Evolutionary conservation across 2,888 invertebrate species (phyloP).

Genomic region (Sinotaia quadrata): DNA sequence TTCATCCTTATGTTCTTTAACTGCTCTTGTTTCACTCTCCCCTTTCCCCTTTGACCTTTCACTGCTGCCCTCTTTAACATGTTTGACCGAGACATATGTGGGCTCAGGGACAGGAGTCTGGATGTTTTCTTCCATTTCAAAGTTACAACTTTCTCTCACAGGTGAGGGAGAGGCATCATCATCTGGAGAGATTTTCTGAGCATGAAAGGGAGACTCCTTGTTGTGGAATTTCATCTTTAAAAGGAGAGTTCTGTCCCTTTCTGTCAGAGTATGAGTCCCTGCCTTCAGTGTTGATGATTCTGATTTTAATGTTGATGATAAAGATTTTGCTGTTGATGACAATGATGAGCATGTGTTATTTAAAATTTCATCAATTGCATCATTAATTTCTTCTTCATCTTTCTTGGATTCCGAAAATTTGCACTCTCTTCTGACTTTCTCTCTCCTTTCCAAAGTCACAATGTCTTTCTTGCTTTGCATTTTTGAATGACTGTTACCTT

Average conservation of each 20-base stretch:
- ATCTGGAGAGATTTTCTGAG: conserved; percentile 36
- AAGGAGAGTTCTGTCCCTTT: conserved; percentile 53
- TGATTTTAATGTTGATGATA: too few species aligned
- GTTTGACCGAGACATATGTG: conserved; percentile 47
- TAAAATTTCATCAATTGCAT: conserved; percentile 67
- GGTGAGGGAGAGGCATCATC: conserved; percentile 38
- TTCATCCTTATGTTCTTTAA: background rate
- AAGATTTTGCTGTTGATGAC: conserved; percentile 46
- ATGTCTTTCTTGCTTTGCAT: conserved; percentile 25
- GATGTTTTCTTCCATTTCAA: background rate
- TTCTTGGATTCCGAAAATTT: conserved; percentile 55
- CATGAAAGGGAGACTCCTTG: conserved; percentile 58
- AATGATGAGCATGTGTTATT: conserved; percentile 52
- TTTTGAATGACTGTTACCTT: conserved; percentile 17
- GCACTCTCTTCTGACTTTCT: conserved; percentile 41
- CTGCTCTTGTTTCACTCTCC: conserved; percentile 54
- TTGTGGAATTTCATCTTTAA: conserved; percentile 45
- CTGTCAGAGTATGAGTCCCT: conserved; percentile 54
- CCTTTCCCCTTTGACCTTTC: conserved; percentile 54
- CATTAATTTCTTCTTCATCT: conserved; percentile 55
- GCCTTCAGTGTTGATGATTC: conserved; percentile 36
- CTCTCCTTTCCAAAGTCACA: background rate
- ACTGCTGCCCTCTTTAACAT: conserved; percentile 48
- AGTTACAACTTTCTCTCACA: conserved; percentile 38
- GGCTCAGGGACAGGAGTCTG: conserved; percentile 39